Evolutionary conservation across 2,113 vertebrate species (phyloP).

Genomic region (Peromyscus maniculatus): DNA sequence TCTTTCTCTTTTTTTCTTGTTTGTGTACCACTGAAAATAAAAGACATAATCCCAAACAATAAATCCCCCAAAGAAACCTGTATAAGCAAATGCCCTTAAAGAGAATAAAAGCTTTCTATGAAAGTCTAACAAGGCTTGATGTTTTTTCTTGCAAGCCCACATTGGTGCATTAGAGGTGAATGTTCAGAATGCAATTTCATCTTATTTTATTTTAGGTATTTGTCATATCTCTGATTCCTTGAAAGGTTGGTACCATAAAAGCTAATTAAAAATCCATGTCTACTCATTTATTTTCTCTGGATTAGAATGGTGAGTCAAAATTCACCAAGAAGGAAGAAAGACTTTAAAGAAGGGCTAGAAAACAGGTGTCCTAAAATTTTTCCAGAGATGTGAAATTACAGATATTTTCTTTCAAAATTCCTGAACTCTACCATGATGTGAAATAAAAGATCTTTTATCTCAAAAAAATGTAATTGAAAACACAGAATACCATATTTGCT

Average conservation of each 20-base stretch:
- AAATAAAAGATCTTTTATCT: background rate
- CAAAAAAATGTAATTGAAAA: background rate
- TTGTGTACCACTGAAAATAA: conserved; percentile 45
- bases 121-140: conserved; percentile 72
- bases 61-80: conserved; percentile 58
- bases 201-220: conserved; percentile 45
- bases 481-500: background rate
- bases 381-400: background rate
- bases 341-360: background rate
- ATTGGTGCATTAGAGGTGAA: conserved; percentile 7
- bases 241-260: background rate
- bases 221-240: background rate
- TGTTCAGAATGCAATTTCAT: conserved; percentile 33
- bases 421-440: background rate
- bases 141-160: conserved; percentile 71
- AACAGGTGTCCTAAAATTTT: background rate
- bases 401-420: background rate
- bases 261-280: background rate
- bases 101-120: conserved; percentile 73
- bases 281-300: background rate
- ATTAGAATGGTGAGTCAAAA: conserved; percentile 24
- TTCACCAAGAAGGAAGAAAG: background rate
- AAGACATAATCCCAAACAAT: conserved; percentile 53
- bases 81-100: conserved; percentile 63
- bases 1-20: conserved; percentile 6